Evolutionary conservation across 2,113 vertebrate species (phyloP).

Genomic region (Sorex araneus): DNA sequence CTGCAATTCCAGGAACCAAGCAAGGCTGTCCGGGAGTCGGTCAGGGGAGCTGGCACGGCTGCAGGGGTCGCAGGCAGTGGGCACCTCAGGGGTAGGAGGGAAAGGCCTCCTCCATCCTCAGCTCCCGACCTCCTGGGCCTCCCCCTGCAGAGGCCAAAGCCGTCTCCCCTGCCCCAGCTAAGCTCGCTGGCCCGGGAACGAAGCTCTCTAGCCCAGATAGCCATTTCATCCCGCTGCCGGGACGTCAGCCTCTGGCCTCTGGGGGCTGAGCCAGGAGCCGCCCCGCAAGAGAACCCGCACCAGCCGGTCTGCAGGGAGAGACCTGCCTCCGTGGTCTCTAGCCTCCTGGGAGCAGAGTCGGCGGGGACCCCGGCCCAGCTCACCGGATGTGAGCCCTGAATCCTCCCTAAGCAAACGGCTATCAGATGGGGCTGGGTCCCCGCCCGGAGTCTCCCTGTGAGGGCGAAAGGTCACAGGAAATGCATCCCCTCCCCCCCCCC

Average conservation of each 20-base stretch:
- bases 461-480: conserved; percentile 1
- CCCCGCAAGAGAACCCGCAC: background rate
- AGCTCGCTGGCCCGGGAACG: conserved; percentile 47
- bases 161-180: background rate
- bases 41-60: background rate
- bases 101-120: background rate
- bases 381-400: too few species aligned
- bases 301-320: too few species aligned
- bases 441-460: background rate
- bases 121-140: conserved; percentile 8
- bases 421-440: background rate
- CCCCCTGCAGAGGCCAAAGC: background rate
- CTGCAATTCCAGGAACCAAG: background rate
- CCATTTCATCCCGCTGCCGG: conserved; percentile 17
- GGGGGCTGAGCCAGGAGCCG: background rate
- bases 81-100: fast-evolving
- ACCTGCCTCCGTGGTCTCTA: too few species aligned
- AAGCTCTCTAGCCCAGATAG: conserved; percentile 48
- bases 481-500: too few species aligned
- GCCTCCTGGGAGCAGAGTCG: too few species aligned
- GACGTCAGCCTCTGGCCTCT: conserved; percentile 13
- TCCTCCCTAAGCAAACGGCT: too few species aligned
- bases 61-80: background rate
- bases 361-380: too few species aligned
- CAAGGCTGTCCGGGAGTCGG: background rate